phyloP scores from a whole-genome alignment of 2,888 invertebrate genomes.

The Gryllus longicercus region DNA sequence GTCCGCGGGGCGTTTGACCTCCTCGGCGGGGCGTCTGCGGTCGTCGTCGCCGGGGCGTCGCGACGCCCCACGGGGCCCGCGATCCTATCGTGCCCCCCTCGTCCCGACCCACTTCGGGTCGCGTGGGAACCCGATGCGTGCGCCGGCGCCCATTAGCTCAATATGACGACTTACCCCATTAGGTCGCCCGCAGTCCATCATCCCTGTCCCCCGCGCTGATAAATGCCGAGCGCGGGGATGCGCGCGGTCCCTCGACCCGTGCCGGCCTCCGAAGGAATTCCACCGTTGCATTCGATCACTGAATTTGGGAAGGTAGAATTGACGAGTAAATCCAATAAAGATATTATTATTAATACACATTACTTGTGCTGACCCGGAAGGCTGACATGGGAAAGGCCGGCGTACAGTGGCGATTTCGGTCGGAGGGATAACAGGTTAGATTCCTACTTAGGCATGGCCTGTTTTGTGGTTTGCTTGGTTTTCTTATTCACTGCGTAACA shows the following conservation, averaged over 20 bases:
- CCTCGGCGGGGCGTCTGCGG: background rate
- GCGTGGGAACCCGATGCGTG: too few species aligned
- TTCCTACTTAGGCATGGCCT: too few species aligned
- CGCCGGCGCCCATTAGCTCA: background rate
- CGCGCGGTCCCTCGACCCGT: too few species aligned
- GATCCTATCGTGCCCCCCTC: background rate
- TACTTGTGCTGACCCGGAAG: too few species aligned
- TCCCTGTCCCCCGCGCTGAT: background rate
- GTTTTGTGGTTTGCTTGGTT: too few species aligned
- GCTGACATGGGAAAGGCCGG: too few species aligned
- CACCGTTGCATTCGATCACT: background rate
- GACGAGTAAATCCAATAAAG: background rate
- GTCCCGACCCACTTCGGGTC: background rate
- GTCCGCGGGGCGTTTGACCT: too few species aligned
- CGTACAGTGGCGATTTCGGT: too few species aligned
- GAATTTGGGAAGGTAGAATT: background rate
- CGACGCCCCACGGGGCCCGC: background rate
- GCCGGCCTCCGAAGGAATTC: background rate
- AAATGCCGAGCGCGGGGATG: background rate
- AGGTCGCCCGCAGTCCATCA: background rate
- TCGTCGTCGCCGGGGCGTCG: background rate
- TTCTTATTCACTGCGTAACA: too few species aligned
- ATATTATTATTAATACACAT: too few species aligned
- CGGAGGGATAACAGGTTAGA: too few species aligned
- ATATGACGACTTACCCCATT: slow-evolving; percentile 9